Conservation (phyloP, 2,113 vertebrate species). For the Melanostigma gelatinosum region DNA sequence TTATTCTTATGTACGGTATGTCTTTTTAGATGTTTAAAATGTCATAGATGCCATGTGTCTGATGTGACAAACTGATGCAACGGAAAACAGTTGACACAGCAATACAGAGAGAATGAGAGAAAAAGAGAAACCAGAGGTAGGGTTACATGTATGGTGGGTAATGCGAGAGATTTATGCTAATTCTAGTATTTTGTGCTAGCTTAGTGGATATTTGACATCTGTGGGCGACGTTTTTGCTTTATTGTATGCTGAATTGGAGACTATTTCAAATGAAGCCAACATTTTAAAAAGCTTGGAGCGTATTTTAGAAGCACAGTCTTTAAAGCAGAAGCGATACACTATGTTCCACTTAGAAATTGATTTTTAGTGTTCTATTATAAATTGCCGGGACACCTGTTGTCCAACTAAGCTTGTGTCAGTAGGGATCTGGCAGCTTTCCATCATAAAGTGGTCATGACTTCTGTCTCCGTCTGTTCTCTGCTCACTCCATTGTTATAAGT, state of each 20-base stretch:
- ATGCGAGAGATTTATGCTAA: slow-evolving; percentile 32
- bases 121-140: slow-evolving; percentile 9
- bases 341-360: background rate
- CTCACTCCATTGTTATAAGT: background rate
- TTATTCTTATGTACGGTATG: slow-evolving; percentile 16
- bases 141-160: slow-evolving; percentile 39
- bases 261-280: background rate
- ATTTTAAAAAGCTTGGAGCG: slow-evolving; percentile 9
- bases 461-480: background rate
- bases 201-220: slow-evolving; percentile 28
- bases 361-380: background rate
- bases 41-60: slow-evolving; percentile 12
- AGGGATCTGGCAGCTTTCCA: slow-evolving; percentile 9
- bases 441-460: slow-evolving; percentile 20
- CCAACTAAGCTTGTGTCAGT: slow-evolving; percentile 6
- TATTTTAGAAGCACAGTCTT: background rate
- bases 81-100: slow-evolving; percentile 28
- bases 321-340: background rate
- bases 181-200: slow-evolving; percentile 36
- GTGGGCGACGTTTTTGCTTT: slow-evolving; percentile 22
- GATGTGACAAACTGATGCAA: slow-evolving; percentile 37
- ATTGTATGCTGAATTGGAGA: slow-evolving; percentile 1
- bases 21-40: slow-evolving; percentile 22
- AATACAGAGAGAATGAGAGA: slow-evolving; percentile 1
- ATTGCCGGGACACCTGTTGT: background rate